These are phyloP conservation scores for Heliconius ismenius DNA, from an alignment of 2,888 invertebrate species.

Conservation along the genomic window DNA sequence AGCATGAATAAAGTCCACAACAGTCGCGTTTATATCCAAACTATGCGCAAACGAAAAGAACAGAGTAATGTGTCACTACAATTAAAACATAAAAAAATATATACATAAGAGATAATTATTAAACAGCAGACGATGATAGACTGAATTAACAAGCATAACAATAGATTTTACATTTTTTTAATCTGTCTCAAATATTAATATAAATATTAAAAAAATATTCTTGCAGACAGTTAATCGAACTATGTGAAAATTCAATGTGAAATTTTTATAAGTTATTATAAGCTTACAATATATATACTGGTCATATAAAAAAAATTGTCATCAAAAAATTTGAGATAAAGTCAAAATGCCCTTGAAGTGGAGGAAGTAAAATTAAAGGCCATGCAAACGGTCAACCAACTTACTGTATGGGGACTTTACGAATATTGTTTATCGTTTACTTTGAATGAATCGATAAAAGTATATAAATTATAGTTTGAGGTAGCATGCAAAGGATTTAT, in stretches of 20 bases:
- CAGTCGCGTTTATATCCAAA: no score
- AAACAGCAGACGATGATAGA: no score
- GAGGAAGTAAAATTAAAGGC: slow-evolving; percentile 26
- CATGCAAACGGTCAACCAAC: slow-evolving; percentile 29
- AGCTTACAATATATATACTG: not conserved
- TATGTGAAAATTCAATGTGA: no score
- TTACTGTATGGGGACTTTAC: slow-evolving; percentile 2
- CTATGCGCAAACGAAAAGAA: not conserved
- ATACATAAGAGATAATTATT: no score
- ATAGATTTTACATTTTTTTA: not conserved
- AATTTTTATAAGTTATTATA: not conserved
- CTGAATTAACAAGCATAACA: not conserved
- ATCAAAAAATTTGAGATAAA: slow-evolving; percentile 15
- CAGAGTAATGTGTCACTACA: not conserved
- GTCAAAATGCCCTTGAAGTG: slow-evolving; percentile 18
- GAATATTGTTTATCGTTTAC: slow-evolving; percentile 1
- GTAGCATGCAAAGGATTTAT: not conserved
- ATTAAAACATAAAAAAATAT: no score
- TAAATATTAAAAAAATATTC: not conserved
- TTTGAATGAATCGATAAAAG: slow-evolving; percentile 13
- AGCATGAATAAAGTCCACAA: no score
- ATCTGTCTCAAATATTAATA: not conserved
- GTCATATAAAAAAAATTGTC: slow-evolving; percentile 13
- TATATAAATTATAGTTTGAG: slow-evolving; percentile 1
- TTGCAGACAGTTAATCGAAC: no score